A percentile compares a stretch with the other conserved stretches of the same genome.
These are phyloP conservation scores for Abrostola triplasia DNA, from an alignment of 2,888 invertebrate species.

Conservation along the genomic window DNA sequence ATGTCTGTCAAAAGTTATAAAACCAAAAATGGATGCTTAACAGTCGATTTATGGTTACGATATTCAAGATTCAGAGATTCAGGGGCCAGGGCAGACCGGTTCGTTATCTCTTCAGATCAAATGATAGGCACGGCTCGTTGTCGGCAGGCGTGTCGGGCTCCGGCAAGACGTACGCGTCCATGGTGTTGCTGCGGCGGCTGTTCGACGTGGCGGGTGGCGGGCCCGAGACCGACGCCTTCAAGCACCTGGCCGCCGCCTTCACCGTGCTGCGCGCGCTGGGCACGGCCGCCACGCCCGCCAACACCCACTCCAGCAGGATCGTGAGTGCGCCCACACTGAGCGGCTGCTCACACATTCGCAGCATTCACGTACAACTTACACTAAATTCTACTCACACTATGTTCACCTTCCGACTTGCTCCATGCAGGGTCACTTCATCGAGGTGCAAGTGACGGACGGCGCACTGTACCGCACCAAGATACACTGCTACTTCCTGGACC, in stretches of 20 bases:
- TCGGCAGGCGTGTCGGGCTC: slow-evolving; percentile 94
- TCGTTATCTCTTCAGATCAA: too few species aligned
- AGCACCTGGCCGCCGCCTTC: slow-evolving; percentile 98
- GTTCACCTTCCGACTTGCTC: background rate
- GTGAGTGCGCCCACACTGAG: slow-evolving; percentile 85
- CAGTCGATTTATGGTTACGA: too few species aligned
- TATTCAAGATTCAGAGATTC: too few species aligned
- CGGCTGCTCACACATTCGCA: background rate
- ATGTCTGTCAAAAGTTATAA: too few species aligned
- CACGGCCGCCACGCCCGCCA: slow-evolving; percentile 96
- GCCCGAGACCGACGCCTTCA: slow-evolving; percentile 98
- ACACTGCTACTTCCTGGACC: slow-evolving; percentile 98
- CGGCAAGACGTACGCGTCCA: slow-evolving; percentile 97
- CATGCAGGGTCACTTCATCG: slow-evolving; percentile 96
- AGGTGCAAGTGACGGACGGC: slow-evolving; percentile 98
- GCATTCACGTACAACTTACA: background rate
- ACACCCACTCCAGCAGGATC: slow-evolving; percentile 97
- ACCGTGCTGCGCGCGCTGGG: slow-evolving; percentile 97
- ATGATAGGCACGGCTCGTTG: background rate
- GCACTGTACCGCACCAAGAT: slow-evolving; percentile 98
- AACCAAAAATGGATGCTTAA: too few species aligned
- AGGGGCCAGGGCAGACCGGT: too few species aligned
- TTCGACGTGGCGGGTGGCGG: slow-evolving; percentile 98
- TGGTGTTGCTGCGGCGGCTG: slow-evolving; percentile 95
- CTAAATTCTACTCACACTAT: background rate